These are phyloP conservation scores for Tinamus major DNA, from an alignment of 2,797 vertebrate genomes.

Conservation along the genomic window DNA sequence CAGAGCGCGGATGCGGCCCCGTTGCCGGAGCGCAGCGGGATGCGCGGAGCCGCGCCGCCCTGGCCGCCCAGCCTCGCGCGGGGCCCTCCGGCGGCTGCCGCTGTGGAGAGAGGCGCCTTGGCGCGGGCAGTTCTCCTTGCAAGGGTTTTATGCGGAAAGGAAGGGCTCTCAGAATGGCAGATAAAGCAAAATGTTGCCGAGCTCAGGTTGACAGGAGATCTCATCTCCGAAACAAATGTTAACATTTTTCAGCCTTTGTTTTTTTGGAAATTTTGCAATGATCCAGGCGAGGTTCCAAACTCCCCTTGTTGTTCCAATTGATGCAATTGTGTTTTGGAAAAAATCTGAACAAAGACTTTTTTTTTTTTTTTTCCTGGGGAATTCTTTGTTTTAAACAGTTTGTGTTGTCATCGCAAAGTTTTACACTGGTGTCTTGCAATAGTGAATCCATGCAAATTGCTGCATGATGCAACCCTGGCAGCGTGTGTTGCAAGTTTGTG, in stretches of 20 bases:
- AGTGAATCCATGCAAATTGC: background rate
- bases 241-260: background rate
- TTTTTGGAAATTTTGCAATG: background rate
- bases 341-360: background rate
- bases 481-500: background rate
- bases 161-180: background rate
- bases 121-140: background rate
- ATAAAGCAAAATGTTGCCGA: accelerated
- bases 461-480: background rate
- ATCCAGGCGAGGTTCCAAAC: background rate
- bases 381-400: background rate
- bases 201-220: background rate
- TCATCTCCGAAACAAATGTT: background rate
- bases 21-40: no score
- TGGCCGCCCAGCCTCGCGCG: no score
- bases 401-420: background rate
- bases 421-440: accelerated
- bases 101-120: background rate
- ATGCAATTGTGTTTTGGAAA: background rate
- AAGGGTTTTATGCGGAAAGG: background rate
- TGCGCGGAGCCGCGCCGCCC: no score
- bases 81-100: background rate
- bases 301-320: background rate
- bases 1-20: no score
- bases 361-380: background rate